These are phyloP conservation scores for Synanthedon andrenaeformis DNA, from an alignment of 2,888 invertebrate genomes.

Conservation along the genomic window DNA sequence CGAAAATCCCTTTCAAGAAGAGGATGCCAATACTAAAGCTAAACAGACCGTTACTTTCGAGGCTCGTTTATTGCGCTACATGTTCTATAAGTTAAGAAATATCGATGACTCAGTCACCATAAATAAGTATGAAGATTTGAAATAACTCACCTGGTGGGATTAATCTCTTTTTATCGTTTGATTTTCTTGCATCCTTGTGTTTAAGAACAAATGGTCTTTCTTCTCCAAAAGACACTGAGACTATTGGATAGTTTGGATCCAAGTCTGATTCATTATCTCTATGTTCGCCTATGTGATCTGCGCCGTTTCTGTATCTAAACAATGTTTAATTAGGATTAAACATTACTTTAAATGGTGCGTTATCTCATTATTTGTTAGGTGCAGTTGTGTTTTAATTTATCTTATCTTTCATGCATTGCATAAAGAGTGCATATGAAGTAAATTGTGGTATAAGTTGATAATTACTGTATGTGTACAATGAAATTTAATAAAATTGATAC, in stretches of 20 bases:
- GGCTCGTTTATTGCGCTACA: conserved; percentile 84
- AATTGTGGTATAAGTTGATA: too few relatives aligned
- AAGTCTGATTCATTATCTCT: conserved; percentile 78
- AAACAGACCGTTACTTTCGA: conserved; percentile 94
- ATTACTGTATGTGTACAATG: background rate
- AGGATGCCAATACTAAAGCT: conserved; percentile 76
- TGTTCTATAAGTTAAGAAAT: conserved; percentile 77
- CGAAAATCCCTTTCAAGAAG: conserved; percentile 83
- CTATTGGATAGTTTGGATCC: conserved; percentile 72
- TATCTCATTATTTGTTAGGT: too few relatives aligned
- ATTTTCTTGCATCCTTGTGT: conserved; percentile 68
- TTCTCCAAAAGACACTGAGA: conserved; percentile 76
- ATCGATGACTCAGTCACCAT: conserved; percentile 66
- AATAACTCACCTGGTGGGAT: conserved; percentile 60
- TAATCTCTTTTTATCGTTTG: conserved; percentile 46
- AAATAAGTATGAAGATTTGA: conserved; percentile 65
- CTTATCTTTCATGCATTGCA: too few relatives aligned
- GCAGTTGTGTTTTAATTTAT: too few relatives aligned
- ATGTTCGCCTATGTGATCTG: conserved; percentile 79
- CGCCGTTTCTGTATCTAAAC: conserved; percentile 74
- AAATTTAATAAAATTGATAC: background rate
- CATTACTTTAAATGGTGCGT: background rate
- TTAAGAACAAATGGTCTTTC: conserved; percentile 74
- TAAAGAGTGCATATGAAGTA: too few relatives aligned
- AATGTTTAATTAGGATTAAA: conserved; percentile 2